A percentile compares a stretch with the other conserved stretches of the same genome.
These are phyloP conservation scores for Choreutis nemorana DNA, from an alignment of 2,888 invertebrate species.

Conservation along the genomic window DNA sequence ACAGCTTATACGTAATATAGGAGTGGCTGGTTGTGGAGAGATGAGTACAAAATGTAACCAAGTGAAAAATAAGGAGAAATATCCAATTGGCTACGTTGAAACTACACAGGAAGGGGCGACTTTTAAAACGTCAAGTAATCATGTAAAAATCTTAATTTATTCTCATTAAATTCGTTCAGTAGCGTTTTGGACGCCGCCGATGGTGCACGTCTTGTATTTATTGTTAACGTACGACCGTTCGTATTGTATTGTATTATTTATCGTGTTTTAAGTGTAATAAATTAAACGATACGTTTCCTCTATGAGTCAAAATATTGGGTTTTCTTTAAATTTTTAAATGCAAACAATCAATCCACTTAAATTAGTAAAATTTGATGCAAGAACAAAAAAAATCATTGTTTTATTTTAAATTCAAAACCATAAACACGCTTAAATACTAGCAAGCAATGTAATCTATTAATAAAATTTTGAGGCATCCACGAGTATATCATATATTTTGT, in stretches of 20 bases:
- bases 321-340: slow-evolving; percentile 9
- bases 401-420: too few relatives aligned
- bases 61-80: slow-evolving; percentile 8
- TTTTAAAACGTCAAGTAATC: too few relatives aligned
- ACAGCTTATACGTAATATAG: slow-evolving; percentile 2
- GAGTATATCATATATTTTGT: slow-evolving; percentile 2
- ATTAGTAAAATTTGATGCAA: slow-evolving; percentile 2
- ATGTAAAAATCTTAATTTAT: slow-evolving; percentile 16
- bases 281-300: slow-evolving; percentile 26
- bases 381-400: neutral
- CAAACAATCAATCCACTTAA: slow-evolving; percentile 5
- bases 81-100: neutral
- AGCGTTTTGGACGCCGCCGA: slow-evolving; percentile 15
- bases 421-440: too few relatives aligned
- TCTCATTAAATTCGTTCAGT: slow-evolving; percentile 15
- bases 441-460: too few relatives aligned
- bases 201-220: slow-evolving; percentile 23
- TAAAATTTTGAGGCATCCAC: slow-evolving; percentile 8
- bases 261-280: slow-evolving; percentile 41
- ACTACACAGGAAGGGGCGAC: slow-evolving; percentile 4
- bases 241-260: slow-evolving; percentile 45
- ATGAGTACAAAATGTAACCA: neutral
- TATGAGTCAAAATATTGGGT: slow-evolving; percentile 7
- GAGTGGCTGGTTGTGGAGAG: slow-evolving; percentile 5
- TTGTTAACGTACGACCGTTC: slow-evolving; percentile 20